A percentile compares a stretch with the other conserved stretches of the same genome.
phyloP scores from a whole-genome alignment of 1,140 invertebrate genomes.

The Camponotus pennsylvanicus region DNA sequence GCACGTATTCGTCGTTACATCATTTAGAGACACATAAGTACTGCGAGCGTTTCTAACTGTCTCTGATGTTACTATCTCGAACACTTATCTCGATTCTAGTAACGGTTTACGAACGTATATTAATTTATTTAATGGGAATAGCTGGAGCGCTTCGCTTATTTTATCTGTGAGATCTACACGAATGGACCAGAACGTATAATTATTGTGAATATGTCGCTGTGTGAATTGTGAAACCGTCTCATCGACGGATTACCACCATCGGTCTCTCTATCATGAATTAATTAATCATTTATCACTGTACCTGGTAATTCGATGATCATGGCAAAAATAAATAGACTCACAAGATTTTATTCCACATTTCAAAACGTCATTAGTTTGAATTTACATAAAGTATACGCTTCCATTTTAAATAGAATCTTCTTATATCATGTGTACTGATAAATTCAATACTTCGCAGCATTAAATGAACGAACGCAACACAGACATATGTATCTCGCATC shows the following conservation, averaged over 20 bases:
- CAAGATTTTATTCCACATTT: constrained; percentile 33
- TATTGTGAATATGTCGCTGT: constrained; percentile 66
- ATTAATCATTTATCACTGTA: constrained; percentile 55
- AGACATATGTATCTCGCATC: background rate
- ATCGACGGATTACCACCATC: constrained; percentile 59
- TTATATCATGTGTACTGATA: background rate
- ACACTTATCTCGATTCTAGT: constrained; percentile 60
- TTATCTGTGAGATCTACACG: background rate
- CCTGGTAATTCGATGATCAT: constrained; percentile 44
- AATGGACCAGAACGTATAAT: constrained; percentile 65
- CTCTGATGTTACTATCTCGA: constrained; percentile 44
- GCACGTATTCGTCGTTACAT: constrained; percentile 39
- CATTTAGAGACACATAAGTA: constrained; percentile 31
- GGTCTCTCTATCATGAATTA: constrained; percentile 65
- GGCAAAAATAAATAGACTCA: background rate
- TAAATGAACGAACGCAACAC: background rate
- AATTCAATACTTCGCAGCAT: background rate
- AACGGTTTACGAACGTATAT: constrained; percentile 59
- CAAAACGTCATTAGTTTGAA: background rate
- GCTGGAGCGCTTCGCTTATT: constrained; percentile 53
- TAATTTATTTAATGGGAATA: constrained; percentile 75
- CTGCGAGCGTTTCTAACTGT: constrained; percentile 37
- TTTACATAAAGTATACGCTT: background rate
- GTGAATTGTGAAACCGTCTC: constrained; percentile 73
- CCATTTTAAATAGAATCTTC: background rate